Conservation (phyloP, 1,140 invertebrate genomes). For the Lerema accius region DNA sequence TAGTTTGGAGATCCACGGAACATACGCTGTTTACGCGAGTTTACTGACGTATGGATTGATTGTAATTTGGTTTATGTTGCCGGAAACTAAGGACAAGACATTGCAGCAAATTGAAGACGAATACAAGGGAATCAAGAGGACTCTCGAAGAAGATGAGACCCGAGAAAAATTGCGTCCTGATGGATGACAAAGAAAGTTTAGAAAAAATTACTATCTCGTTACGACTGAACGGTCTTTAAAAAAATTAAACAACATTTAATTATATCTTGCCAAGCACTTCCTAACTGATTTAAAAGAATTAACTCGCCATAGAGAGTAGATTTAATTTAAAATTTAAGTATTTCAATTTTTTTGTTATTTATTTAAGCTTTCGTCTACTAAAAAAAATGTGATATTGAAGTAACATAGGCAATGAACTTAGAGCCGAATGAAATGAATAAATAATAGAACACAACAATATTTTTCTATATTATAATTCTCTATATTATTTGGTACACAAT, state of each 20-base stretch:
- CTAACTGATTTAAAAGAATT: too few relatives aligned
- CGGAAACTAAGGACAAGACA: slow-evolving; percentile 64
- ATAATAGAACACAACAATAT: slow-evolving; percentile 42
- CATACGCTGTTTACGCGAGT: slow-evolving; percentile 48
- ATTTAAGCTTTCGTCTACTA: too few relatives aligned
- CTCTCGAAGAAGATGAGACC: slow-evolving; percentile 5
- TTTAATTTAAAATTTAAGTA: too few relatives aligned
- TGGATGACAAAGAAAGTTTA: neutral
- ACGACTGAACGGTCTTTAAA: too few relatives aligned
- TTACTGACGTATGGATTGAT: slow-evolving; percentile 50
- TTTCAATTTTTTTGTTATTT: too few relatives aligned
- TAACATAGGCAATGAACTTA: too few relatives aligned
- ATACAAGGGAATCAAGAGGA: slow-evolving; percentile 17
- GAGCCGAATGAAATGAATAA: neutral
- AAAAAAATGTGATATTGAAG: too few relatives aligned
- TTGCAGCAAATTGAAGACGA: slow-evolving; percentile 68
- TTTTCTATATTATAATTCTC: slow-evolving; percentile 63
- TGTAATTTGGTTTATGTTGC: slow-evolving; percentile 52
- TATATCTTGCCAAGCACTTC: too few relatives aligned
- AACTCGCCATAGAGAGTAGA: too few relatives aligned
- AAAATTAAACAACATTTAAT: too few relatives aligned
- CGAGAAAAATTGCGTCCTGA: neutral
- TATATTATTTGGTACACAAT: slow-evolving; percentile 78
- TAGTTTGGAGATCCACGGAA: slow-evolving; percentile 50
- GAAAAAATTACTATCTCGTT: neutral